Evolutionary conservation across 2,888 invertebrate genomes (phyloP), one percentile per base, ranked within the genome.

Genomic region (Watsonalla cultraria): DNA sequence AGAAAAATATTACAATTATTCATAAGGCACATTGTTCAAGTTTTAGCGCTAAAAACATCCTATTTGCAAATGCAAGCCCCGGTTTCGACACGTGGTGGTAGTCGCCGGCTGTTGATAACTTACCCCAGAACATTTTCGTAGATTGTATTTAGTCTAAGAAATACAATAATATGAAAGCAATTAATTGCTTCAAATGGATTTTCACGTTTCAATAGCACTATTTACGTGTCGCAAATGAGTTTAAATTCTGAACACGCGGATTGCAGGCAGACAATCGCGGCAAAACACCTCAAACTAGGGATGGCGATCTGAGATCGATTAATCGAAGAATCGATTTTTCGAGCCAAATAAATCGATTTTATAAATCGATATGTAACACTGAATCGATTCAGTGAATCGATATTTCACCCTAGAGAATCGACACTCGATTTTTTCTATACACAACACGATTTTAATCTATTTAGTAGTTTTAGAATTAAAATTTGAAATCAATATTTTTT

Each of bases 61-160:
- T 46, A 54, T 47, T 8, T 49, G 54, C 49, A 57, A 45, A 55
- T 35, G 45, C 46, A 51, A 52, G 51, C 37, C 54, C 52, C 51
- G 42, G 42, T 55, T 56, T 33, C 61, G 82, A 82, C 89, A 90
- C 90, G 90, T 90, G 90, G 89, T 89, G 68, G 55, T 57, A 64
- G 56, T 64, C 52, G 59, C 72, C 75, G 74, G 74, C 72, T 65
- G 64, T 65, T 45, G 51, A 52, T 48, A 54, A 82, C 90, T 90
- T 80, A 90, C 90, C 90, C 90, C 90, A 90, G 86, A 90, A 90
- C 90, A 90, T 90, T 62, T 80, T 86, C 79, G 56, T 51, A 42
- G 42, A 11, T 49, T 39, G 15, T 15, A 39, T 49, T 48, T 39
- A 15, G 9, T 15, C 9, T 15, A 11, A 33, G 14, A 14, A 8